Evolutionary conservation across 1,140 invertebrate species (phyloP), one percentile per base, ranked within the genome.

Genomic region (Drosophila yakuba): DNA sequence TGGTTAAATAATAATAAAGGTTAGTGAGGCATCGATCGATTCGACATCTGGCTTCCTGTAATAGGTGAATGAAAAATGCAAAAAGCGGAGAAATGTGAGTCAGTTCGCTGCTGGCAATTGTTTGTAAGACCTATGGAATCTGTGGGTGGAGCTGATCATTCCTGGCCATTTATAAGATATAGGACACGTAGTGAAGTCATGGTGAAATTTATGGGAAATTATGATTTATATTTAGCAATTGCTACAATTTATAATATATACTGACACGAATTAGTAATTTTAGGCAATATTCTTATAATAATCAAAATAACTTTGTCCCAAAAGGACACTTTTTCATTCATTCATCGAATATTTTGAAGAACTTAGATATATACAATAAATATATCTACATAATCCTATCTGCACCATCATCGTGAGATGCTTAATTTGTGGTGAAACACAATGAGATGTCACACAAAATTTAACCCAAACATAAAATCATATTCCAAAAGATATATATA

Each of bases 41-140:
- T 14, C 39, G 15, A 62, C 41, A 51, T 59, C 66, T 71, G 63
- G 52, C 23, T 63, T 59, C 38, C 63, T 12, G 17, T 38, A 64
- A 51, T 63, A n/a, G 51, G 62, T 25, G 43, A 80, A 68, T 59
- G 73, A 45, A 81, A 82, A 77, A 48, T 10, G 14, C 39, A 7
- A 43, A 43, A 45, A 10, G 67, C 48, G 45, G 61, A 43, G 72
- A 80, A 80, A 77, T 60, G 57, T 81, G 78, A 81, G 56, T 81
- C 78, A 81, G 56, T 81, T 32, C 3, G 12, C n/a, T 8, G 36
- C 23, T 38, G 2, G 79, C 62, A 66, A 72, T 68, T 28, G 17
- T 38, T 48, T 23, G 32, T 32, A 10, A 2, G 32, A 32, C 32
- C 32, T 32, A 32, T 57, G 68, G 47, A 64, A 74, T 60, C 74